Evolutionary conservation across 2,888 invertebrate species (phyloP).

Genomic region (Lithophane semibrunnea): DNA sequence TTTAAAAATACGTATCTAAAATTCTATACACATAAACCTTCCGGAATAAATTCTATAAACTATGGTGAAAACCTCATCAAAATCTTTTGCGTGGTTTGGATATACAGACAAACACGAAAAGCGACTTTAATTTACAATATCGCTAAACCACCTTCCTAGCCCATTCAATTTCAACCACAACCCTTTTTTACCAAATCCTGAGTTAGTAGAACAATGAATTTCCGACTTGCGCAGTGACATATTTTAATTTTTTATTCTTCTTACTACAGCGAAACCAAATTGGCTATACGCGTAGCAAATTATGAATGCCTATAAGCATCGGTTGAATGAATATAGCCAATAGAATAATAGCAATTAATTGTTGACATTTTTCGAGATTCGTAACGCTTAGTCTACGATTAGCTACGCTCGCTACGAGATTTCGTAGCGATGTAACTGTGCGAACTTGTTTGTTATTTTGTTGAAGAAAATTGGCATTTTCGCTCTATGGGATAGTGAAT

Average conservation of each 20-base stretch:
- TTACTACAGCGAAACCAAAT: constrained; percentile 17
- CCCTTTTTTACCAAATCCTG: background rate
- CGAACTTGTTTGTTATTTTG: constrained; percentile 19
- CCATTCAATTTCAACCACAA: background rate
- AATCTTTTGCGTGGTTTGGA: too few species aligned
- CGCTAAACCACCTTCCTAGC: background rate
- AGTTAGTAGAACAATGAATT: constrained; percentile 18
- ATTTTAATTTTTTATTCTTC: constrained; percentile 13
- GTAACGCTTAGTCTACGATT: constrained; percentile 28
- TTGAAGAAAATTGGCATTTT: constrained; percentile 11
- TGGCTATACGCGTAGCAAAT: constrained; percentile 31
- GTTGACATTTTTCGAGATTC: constrained; percentile 27
- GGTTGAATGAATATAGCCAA: constrained; percentile 23
- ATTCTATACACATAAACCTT: too few species aligned
- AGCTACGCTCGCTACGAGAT: constrained; percentile 51
- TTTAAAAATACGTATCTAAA: too few species aligned
- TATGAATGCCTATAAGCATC: constrained; percentile 21
- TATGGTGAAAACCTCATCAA: too few species aligned
- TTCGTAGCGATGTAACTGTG: constrained; percentile 37
- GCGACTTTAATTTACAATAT: too few species aligned
- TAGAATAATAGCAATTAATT: constrained; percentile 33
- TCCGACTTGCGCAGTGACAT: constrained; percentile 33
- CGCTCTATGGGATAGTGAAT: background rate
- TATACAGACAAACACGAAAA: too few species aligned
- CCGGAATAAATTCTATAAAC: too few species aligned